A percentile compares a stretch with the other conserved stretches of the same genome.
phyloP scores from a whole-genome alignment of 2,797 vertebrate species.

The Heterohyrax brucei region DNA sequence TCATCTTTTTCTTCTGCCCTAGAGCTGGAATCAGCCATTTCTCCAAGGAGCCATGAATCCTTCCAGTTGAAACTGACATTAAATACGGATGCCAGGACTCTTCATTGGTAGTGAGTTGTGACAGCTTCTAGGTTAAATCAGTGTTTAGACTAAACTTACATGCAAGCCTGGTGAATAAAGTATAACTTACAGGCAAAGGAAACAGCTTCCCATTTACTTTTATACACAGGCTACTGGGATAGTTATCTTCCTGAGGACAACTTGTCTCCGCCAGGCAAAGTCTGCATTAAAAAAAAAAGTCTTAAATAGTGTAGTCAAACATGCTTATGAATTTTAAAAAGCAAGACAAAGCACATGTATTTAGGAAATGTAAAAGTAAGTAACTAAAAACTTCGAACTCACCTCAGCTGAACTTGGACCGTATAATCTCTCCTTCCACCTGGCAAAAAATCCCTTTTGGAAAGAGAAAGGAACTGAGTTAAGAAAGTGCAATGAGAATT shows the following conservation, averaged over 20 bases:
- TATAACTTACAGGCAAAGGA: conserved; percentile 95
- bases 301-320: conserved; percentile 50
- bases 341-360: conserved; percentile 22
- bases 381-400: conserved; percentile 76
- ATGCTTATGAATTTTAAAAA: conserved; percentile 27
- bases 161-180: conserved; percentile 66
- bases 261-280: conserved; percentile 99
- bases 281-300: conserved; percentile 88
- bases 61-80: not conserved
- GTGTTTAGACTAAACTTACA: conserved; percentile 44
- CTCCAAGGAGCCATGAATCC: not conserved
- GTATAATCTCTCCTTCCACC: conserved; percentile 98
- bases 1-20: not conserved
- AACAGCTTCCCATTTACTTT: conserved; percentile 99
- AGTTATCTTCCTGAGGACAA: conserved; percentile 99
- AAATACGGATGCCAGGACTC: not conserved
- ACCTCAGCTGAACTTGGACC: conserved; percentile 98
- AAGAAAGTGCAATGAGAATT: conserved; percentile 65
- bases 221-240: conserved; percentile 97
- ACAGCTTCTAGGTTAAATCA: not conserved
- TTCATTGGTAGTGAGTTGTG: not conserved
- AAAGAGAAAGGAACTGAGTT: conserved; percentile 58
- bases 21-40: conserved; percentile 10
- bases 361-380: conserved; percentile 43
- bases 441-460: conserved; percentile 96